Evolutionary conservation across 2,797 vertebrate species (phyloP).

Genomic region (Rhinogobio ventralis): DNA sequence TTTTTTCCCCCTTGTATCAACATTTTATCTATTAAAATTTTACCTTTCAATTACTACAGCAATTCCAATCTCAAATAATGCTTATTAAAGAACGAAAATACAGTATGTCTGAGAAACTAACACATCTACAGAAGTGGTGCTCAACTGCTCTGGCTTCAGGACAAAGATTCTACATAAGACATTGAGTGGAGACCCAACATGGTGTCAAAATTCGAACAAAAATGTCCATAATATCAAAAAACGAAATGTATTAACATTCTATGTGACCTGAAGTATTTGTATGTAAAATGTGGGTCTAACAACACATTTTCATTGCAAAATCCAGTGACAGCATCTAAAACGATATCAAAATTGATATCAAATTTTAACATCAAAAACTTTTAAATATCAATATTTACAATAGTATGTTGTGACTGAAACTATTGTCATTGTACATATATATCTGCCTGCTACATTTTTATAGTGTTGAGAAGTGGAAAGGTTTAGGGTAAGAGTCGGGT

Average conservation of each 20-base stretch:
- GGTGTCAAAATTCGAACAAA: background rate
- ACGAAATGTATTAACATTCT: background rate
- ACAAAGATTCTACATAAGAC: background rate
- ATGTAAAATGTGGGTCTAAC: slow-evolving; percentile 4
- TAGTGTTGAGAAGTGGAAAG: background rate
- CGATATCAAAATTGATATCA: background rate
- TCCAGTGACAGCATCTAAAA: background rate
- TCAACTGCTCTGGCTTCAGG: background rate
- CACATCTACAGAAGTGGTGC: background rate
- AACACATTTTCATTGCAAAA: background rate
- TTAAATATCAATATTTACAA: background rate
- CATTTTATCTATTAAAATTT: background rate
- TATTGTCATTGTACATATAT: background rate
- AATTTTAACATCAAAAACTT: too few species aligned
- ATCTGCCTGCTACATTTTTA: background rate
- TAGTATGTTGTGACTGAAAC: background rate
- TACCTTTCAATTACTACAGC: background rate
- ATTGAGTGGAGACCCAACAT: background rate
- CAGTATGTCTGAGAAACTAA: background rate
- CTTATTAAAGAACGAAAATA: background rate
- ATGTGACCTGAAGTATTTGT: background rate
- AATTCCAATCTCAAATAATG: background rate
- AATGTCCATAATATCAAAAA: background rate
- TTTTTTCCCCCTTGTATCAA: background rate
- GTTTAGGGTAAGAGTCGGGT: background rate